Percentiles rank a stretch among this genome's conserved stretches.
Evolutionary conservation across 2,888 invertebrate species (phyloP).

Genomic region (Crepidodera aurea): DNA sequence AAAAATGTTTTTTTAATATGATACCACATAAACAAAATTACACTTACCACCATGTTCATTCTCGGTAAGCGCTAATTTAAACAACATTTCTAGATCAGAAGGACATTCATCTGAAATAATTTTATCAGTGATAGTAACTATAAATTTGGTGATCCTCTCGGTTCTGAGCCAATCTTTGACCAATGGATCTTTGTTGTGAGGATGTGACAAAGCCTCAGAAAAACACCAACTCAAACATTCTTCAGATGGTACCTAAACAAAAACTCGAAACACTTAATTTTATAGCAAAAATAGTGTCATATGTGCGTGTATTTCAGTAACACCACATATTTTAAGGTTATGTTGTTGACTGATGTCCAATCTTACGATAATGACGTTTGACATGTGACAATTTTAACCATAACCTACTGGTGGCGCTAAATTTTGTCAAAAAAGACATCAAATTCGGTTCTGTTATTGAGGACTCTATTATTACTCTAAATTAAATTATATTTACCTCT

Average conservation of each 20-base stretch:
- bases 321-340: too few relatives aligned
- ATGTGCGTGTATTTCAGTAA: too few relatives aligned
- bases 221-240: conserved; percentile 62
- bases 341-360: too few relatives aligned
- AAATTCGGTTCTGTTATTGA: too few relatives aligned
- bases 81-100: conserved; percentile 53
- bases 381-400: too few relatives aligned
- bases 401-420: too few relatives aligned
- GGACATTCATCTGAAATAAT: conserved; percentile 53
- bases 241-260: conserved; percentile 45
- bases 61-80: conserved; percentile 58
- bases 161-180: conserved; percentile 64
- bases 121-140: conserved; percentile 58
- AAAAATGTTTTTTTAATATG: too few relatives aligned
- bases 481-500: conserved; percentile 61
- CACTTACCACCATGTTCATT: conserved; percentile 59
- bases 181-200: conserved; percentile 57
- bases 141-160: conserved; percentile 58
- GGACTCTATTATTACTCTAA: too few relatives aligned
- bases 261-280: too few relatives aligned
- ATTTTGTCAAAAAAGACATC: too few relatives aligned
- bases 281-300: too few relatives aligned
- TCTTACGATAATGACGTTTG: too few relatives aligned
- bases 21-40: conserved; percentile 3
- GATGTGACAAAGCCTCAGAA: conserved; percentile 60